Evolutionary conservation across 2,888 invertebrate species (phyloP).

Genomic region (Spatulosminthurus flaviceps): DNA sequence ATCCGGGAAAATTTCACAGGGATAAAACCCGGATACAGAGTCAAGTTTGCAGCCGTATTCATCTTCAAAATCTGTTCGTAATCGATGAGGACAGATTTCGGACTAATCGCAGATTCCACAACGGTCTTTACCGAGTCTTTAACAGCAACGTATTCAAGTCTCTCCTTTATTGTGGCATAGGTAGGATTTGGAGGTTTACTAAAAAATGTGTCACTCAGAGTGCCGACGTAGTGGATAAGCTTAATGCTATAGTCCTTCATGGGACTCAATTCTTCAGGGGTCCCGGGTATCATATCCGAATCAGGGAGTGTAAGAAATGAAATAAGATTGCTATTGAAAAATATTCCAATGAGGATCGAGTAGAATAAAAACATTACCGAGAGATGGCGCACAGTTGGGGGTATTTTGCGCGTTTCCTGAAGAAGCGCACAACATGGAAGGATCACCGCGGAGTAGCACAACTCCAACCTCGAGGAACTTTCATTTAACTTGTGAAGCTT

Average conservation of each 20-base stretch:
- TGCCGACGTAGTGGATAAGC: not conserved
- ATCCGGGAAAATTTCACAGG: not conserved
- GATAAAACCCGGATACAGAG: not conserved
- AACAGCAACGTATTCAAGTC: not conserved
- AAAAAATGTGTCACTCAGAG: not conserved
- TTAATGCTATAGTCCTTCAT: not conserved
- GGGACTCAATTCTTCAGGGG: not conserved
- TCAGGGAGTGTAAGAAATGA: not conserved
- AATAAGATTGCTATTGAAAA: not conserved
- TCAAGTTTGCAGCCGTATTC: not conserved
- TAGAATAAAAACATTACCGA: not conserved
- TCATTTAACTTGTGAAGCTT: not conserved
- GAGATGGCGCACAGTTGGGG: not conserved
- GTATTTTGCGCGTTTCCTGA: too few relatives aligned
- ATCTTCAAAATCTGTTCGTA: not conserved
- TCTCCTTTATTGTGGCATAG: not conserved
- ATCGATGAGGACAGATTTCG: not conserved
- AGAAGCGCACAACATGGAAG: too few relatives aligned
- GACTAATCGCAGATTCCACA: not conserved
- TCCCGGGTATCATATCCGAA: not conserved
- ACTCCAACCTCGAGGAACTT: too few relatives aligned
- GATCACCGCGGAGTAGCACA: too few relatives aligned
- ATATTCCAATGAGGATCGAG: not conserved
- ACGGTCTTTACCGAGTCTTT: not conserved
- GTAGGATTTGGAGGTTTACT: not conserved